A percentile compares a stretch with the other conserved stretches of the same genome.
phyloP scores from a whole-genome alignment of 2,888 invertebrate species.

The Tachystola acroxantha region DNA sequence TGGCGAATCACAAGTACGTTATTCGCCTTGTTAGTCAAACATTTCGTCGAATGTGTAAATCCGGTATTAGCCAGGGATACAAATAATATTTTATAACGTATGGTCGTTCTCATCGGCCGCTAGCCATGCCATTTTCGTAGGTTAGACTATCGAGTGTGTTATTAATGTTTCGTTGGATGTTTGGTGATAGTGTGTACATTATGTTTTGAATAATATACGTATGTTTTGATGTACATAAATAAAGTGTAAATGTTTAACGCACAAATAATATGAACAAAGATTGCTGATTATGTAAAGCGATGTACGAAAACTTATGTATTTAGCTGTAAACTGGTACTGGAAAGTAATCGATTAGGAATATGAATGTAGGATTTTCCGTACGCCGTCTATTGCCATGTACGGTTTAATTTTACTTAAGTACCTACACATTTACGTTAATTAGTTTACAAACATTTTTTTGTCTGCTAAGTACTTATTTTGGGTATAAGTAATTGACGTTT shows the following conservation, averaged over 20 bases:
- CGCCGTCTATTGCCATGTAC: conserved; percentile 37
- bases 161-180: conserved; percentile 56
- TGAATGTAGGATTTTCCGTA: conserved; percentile 48
- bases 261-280: conserved; percentile 67
- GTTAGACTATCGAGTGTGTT: conserved; percentile 48
- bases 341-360: conserved; percentile 56
- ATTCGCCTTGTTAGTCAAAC: no score
- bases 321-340: conserved; percentile 66
- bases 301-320: conserved; percentile 63
- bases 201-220: conserved; percentile 70
- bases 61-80: no score
- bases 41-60: no score
- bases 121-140: conserved; percentile 41
- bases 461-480: no score
- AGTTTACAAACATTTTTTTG: no score
- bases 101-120: no score
- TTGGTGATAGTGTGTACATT: conserved; percentile 66
- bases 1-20: no score
- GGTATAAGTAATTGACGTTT: no score
- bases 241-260: conserved; percentile 78
- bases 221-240: conserved; percentile 77
- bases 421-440: not conserved
- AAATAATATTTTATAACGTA: no score
- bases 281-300: conserved; percentile 58
- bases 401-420: not conserved